Conservation (phyloP, 2,797 vertebrate genomes). For the Phoeniculus purpureus region DNA sequence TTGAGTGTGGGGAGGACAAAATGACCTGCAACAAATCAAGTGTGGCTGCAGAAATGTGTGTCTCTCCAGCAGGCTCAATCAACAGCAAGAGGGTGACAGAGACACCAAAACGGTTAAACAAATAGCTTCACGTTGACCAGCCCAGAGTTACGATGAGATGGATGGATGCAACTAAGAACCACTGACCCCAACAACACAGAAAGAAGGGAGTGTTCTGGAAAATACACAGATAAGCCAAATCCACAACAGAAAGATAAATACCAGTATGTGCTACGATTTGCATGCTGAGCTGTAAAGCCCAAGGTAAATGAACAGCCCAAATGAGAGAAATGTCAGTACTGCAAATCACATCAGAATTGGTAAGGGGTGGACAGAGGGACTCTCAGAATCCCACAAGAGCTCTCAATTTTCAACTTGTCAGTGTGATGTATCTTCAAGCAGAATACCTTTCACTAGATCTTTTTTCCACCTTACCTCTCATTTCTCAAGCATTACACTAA, state of each 20-base stretch:
- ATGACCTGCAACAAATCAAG: slow-evolving; percentile 48
- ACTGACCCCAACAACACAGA: slow-evolving; percentile 32
- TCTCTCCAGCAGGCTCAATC: slow-evolving; percentile 32
- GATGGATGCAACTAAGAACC: slow-evolving; percentile 26
- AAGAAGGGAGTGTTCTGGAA: background rate
- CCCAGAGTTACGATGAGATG: background rate
- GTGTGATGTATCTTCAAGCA: background rate
- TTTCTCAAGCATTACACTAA: background rate
- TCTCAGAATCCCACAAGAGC: background rate
- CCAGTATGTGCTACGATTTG: background rate
- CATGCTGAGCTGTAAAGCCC: slow-evolving; percentile 3
- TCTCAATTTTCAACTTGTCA: background rate
- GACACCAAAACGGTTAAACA: slow-evolving; percentile 48
- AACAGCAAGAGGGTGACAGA: background rate
- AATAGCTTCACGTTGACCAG: background rate
- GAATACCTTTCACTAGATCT: background rate
- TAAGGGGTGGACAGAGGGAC: background rate
- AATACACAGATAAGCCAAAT: background rate
- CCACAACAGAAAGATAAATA: slow-evolving; percentile 24
- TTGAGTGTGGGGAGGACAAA: background rate
- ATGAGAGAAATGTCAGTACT: background rate
- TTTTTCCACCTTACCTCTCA: background rate
- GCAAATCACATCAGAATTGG: accelerated
- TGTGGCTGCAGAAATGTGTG: background rate
- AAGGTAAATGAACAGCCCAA: slow-evolving; percentile 17